phyloP scores from a whole-genome alignment of 2,888 invertebrate species.

The Atrina japonica region DNA sequence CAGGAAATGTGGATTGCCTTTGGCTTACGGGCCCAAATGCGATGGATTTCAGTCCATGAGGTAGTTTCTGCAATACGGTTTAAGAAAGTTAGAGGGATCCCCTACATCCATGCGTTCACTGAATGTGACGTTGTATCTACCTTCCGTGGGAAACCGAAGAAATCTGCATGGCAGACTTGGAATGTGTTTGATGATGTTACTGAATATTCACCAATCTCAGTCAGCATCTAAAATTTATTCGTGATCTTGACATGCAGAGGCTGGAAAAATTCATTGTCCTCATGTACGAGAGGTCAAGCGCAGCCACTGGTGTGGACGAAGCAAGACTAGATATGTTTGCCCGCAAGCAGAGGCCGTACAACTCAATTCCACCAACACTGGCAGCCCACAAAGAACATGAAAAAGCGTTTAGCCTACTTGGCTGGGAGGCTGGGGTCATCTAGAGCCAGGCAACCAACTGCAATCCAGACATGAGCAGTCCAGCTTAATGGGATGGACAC shows the following conservation, averaged over 20 bases:
- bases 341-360: constrained; percentile 53
- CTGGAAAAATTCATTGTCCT: too few relatives aligned
- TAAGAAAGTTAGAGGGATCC: constrained; percentile 43
- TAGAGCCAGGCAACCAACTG: constrained; percentile 46
- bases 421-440: constrained; percentile 45
- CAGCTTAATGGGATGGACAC: too few relatives aligned
- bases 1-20: constrained; percentile 48
- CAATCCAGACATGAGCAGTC: too few relatives aligned
- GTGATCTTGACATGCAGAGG: too few relatives aligned
- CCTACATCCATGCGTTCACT: constrained; percentile 58
- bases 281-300: constrained; percentile 57
- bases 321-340: constrained; percentile 55
- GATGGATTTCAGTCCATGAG: constrained; percentile 55
- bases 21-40: constrained; percentile 40
- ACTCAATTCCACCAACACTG: constrained; percentile 48
- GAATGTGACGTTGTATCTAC: constrained; percentile 56
- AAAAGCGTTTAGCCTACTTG: constrained; percentile 47
- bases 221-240: too few relatives aligned
- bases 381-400: constrained; percentile 45
- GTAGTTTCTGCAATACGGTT: constrained; percentile 38
- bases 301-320: constrained; percentile 44
- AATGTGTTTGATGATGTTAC: constrained; percentile 44
- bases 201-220: constrained; percentile 39
- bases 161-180: constrained; percentile 57
- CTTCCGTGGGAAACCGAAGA: constrained; percentile 54